These are phyloP conservation scores for Ectropis grisescens DNA, from an alignment of 1,140 invertebrate species.

Conservation along the genomic window DNA sequence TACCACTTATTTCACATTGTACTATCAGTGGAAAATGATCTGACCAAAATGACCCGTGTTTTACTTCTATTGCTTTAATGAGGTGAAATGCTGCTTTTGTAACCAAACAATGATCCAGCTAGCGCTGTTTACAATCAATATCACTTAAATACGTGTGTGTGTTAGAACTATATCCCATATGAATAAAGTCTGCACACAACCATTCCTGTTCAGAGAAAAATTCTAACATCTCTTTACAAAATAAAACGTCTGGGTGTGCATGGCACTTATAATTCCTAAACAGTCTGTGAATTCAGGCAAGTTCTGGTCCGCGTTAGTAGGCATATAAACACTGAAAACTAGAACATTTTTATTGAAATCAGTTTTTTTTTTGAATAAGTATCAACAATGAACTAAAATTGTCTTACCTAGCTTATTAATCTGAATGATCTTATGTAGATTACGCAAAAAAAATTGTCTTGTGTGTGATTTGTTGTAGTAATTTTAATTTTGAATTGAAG, in stretches of 20 bases:
- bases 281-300: too few relatives aligned
- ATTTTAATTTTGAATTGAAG: too few relatives aligned
- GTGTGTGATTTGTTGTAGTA: too few relatives aligned
- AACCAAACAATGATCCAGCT: slow-evolving; percentile 6
- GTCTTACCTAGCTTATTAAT: too few relatives aligned
- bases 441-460: too few relatives aligned
- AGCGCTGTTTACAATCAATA: background rate
- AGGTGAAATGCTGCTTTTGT: slow-evolving; percentile 1
- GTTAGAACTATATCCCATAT: background rate
- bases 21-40: slow-evolving; percentile 17
- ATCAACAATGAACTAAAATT: too few relatives aligned
- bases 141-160: slow-evolving; percentile 3
- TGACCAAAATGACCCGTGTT: slow-evolving; percentile 9
- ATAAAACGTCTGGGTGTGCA: background rate
- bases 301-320: too few relatives aligned
- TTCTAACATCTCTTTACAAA: background rate
- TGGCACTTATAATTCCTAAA: background rate
- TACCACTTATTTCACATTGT: slow-evolving; percentile 6
- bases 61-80: slow-evolving; percentile 1
- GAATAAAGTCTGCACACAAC: background rate
- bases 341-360: too few relatives aligned
- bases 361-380: too few relatives aligned
- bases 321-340: too few relatives aligned
- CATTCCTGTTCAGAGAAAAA: background rate
- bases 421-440: too few relatives aligned